phyloP scores from a whole-genome alignment of 2,888 invertebrate genomes.

The Morpho achilles region DNA sequence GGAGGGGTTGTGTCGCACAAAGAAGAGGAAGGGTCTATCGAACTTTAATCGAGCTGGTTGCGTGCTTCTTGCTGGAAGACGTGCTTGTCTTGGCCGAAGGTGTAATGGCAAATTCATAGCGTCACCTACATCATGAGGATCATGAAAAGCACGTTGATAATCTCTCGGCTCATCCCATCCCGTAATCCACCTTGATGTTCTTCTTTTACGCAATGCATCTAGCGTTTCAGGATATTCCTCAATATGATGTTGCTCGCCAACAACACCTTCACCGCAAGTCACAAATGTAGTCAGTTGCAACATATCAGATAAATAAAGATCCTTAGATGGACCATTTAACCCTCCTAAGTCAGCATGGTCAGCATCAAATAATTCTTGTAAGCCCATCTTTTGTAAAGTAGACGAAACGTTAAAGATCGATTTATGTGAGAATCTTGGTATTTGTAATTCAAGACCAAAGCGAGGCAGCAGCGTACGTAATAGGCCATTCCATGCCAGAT shows the following conservation, averaged over 20 bases:
- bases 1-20: conserved; percentile 94
- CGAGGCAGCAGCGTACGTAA: conserved; percentile 86
- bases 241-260: conserved; percentile 87
- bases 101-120: conserved; percentile 82
- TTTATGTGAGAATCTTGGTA: conserved; percentile 90
- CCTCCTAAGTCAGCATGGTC: conserved; percentile 90
- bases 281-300: conserved; percentile 91
- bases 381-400: conserved; percentile 88
- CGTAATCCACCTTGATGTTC: conserved; percentile 68
- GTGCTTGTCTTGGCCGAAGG: conserved; percentile 84
- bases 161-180: conserved; percentile 80
- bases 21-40: conserved; percentile 93
- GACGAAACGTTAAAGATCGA: conserved; percentile 90
- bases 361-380: conserved; percentile 87
- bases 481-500: conserved; percentile 86
- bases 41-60: conserved; percentile 86
- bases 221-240: conserved; percentile 89
- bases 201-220: conserved; percentile 48
- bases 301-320: conserved; percentile 90
- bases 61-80: conserved; percentile 82
- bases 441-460: conserved; percentile 88
- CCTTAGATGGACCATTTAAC: conserved; percentile 87
- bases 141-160: conserved; percentile 84
- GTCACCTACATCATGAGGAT: conserved; percentile 77
- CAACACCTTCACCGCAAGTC: conserved; percentile 87